Evolutionary conservation across 2,113 vertebrate genomes (phyloP).

Genomic region (Jaculus jaculus): DNA sequence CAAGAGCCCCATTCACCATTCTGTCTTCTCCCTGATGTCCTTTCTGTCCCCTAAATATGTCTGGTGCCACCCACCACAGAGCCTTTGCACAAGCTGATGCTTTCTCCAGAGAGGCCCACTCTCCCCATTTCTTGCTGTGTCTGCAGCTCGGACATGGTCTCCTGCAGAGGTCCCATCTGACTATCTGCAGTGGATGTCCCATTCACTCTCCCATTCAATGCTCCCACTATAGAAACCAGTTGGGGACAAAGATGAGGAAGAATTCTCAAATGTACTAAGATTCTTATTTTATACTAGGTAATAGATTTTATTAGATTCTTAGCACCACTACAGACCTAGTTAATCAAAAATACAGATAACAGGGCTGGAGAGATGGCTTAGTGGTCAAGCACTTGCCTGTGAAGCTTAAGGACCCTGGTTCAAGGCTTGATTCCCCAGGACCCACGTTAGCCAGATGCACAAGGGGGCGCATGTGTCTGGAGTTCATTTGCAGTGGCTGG

Average conservation of each 20-base stretch:
- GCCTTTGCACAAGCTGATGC: background rate
- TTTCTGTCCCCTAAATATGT: background rate
- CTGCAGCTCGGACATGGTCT: background rate
- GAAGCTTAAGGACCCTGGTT: too few species aligned
- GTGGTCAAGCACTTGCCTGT: too few species aligned
- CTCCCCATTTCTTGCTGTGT: background rate
- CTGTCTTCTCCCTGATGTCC: background rate
- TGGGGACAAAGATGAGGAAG: background rate
- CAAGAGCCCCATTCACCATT: background rate
- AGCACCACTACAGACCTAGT: background rate
- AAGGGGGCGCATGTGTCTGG: too few species aligned
- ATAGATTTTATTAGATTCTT: background rate
- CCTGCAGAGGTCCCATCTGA: background rate
- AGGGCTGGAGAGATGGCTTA: too few species aligned
- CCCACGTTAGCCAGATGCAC: too few species aligned
- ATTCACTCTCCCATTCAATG: background rate
- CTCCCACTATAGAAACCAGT: background rate
- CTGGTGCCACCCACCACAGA: background rate
- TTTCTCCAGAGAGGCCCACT: background rate
- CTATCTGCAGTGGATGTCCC: background rate
- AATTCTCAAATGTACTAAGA: background rate
- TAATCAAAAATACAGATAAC: background rate
- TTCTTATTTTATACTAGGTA: background rate
- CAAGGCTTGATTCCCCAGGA: too few species aligned
- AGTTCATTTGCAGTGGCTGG: too few species aligned